Conservation (phyloP, 2,888 invertebrate species). For the Clitarchus hookeri region DNA sequence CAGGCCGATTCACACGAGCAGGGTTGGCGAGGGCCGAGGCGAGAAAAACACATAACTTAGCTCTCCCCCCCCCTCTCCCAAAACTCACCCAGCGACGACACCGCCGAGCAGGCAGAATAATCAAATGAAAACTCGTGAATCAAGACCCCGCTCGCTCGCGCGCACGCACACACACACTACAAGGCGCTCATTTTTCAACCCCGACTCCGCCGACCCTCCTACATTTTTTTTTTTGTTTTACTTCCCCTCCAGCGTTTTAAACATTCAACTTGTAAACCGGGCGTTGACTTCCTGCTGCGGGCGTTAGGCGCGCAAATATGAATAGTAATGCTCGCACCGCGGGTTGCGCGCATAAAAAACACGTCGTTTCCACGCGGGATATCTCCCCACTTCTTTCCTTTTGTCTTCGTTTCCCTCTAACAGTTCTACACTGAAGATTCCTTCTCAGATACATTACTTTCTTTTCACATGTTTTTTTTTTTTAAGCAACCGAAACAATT, state of each 20-base stretch:
- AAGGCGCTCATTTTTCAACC: background rate
- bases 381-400: background rate
- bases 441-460: too few species aligned
- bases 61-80: background rate
- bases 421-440: too few species aligned
- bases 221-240: background rate
- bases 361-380: background rate
- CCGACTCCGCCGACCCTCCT: background rate
- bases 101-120: background rate
- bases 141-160: background rate
- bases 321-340: background rate
- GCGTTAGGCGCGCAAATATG: background rate
- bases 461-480: too few species aligned
- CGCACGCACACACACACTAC: background rate
- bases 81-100: background rate
- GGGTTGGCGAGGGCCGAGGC: background rate
- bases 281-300: background rate
- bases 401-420: background rate
- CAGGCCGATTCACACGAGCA: background rate
- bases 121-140: constrained; percentile 14
- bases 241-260: background rate
- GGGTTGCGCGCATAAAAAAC: background rate
- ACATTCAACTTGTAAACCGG: constrained; percentile 14
- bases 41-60: constrained; percentile 8
- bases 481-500: too few species aligned